Percentiles rank a stretch among this genome's conserved stretches.
Evolutionary conservation across 2,113 vertebrate genomes (phyloP).

Genomic region (Dipodomys ordii): DNA sequence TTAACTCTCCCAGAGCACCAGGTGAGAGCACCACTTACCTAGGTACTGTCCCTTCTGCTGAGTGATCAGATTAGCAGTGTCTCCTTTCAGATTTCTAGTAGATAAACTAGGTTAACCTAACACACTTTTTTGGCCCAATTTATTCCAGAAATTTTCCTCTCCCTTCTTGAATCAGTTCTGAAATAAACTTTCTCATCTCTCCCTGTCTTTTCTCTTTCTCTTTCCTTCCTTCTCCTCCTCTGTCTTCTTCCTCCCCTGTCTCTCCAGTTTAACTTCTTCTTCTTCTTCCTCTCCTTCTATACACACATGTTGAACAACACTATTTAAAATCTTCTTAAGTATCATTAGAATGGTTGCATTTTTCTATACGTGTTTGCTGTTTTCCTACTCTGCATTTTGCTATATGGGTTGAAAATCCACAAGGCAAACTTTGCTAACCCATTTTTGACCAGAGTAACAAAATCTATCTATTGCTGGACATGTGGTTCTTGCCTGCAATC

Average conservation of each 20-base stretch:
- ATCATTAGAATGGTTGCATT: background rate
- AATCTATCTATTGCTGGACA: too few species aligned
- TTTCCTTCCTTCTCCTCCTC: background rate
- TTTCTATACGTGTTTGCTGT: too few species aligned
- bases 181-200: background rate
- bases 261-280: too few species aligned
- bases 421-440: too few species aligned
- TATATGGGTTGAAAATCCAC: background rate
- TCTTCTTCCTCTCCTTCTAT: too few species aligned
- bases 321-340: background rate
- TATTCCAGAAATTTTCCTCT: background rate
- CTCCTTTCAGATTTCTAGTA: background rate
- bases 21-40: too few species aligned
- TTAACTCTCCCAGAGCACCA: background rate
- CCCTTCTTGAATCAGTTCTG: background rate
- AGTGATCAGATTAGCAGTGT: background rate
- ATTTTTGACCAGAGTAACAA: too few species aligned
- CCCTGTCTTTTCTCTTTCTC: too few species aligned
- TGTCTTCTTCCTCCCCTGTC: background rate
- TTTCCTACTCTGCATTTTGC: too few species aligned
- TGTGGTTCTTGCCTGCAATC: too few species aligned
- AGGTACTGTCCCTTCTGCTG: background rate
- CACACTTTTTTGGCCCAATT: background rate
- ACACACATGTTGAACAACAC: too few species aligned
- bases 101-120: background rate